Conservation (phyloP, 2,113 vertebrate species). For the Hydrochoerus hydrochaeris region DNA sequence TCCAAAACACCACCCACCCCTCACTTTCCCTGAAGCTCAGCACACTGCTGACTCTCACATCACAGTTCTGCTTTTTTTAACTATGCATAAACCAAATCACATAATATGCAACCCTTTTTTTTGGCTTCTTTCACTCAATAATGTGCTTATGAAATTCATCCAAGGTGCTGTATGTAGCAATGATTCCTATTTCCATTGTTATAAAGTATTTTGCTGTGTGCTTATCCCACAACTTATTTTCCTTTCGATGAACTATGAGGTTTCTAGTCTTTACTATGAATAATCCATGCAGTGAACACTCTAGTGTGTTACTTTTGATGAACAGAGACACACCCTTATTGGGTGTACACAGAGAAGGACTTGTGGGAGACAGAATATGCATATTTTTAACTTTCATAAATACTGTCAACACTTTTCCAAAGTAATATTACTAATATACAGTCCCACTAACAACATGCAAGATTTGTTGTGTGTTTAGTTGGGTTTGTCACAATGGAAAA, state of each 20-base stretch:
- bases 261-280: not conserved
- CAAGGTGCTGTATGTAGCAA: not conserved
- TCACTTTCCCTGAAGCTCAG: not conserved
- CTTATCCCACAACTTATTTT: not conserved
- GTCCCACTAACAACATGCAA: not conserved
- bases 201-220: not conserved
- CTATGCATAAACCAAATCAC: not conserved
- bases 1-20: not conserved
- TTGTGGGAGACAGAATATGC: not conserved
- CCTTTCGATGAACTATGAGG: not conserved
- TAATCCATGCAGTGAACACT: not conserved
- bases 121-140: not conserved
- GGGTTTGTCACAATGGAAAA: slow-evolving; percentile 6
- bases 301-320: not conserved
- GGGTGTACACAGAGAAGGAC: not conserved
- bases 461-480: not conserved
- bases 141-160: not conserved
- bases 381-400: not conserved
- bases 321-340: not conserved
- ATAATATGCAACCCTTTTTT: not conserved
- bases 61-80: not conserved
- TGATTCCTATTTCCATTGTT: not conserved
- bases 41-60: not conserved
- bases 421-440: not conserved
- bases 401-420: not conserved